phyloP scores from a whole-genome alignment of 2,888 invertebrate species.

The Agrotis puta region DNA sequence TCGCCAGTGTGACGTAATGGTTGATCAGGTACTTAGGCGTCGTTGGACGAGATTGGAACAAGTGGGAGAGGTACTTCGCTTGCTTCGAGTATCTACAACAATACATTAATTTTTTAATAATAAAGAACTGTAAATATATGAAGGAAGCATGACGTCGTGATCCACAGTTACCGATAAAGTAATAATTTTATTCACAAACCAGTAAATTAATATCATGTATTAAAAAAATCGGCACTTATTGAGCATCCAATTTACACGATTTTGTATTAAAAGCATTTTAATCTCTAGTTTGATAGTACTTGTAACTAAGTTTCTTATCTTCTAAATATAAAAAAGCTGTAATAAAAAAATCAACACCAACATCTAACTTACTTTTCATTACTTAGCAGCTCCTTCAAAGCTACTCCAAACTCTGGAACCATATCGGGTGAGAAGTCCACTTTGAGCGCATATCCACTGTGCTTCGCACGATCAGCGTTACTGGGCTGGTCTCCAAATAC shows the following conservation, averaged over 20 bases:
- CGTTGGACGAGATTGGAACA: slow-evolving; percentile 75
- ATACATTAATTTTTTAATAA: too few species aligned
- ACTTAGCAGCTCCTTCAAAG: slow-evolving; percentile 71
- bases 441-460: slow-evolving; percentile 70
- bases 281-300: too few species aligned
- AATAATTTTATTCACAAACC: too few species aligned
- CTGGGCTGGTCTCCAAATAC: slow-evolving; percentile 82
- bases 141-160: too few species aligned
- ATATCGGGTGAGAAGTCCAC: slow-evolving; percentile 68
- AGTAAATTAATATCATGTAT: too few species aligned
- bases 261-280: too few species aligned
- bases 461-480: slow-evolving; percentile 73
- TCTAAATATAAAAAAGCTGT: neutral
- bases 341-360: neutral
- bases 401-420: slow-evolving; percentile 65
- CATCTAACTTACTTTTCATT: slow-evolving; percentile 69
- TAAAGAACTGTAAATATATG: too few species aligned
- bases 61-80: slow-evolving; percentile 74
- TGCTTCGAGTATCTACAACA: slow-evolving; percentile 75
- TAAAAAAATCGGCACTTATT: too few species aligned
- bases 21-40: slow-evolving; percentile 72
- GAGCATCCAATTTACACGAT: too few species aligned
- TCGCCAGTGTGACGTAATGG: slow-evolving; percentile 78
- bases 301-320: too few species aligned
- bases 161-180: too few species aligned